Percentiles rank a stretch among this genome's conserved stretches.
phyloP scores from a whole-genome alignment of 2,113 vertebrate genomes.

The Desmodus rotundus region DNA sequence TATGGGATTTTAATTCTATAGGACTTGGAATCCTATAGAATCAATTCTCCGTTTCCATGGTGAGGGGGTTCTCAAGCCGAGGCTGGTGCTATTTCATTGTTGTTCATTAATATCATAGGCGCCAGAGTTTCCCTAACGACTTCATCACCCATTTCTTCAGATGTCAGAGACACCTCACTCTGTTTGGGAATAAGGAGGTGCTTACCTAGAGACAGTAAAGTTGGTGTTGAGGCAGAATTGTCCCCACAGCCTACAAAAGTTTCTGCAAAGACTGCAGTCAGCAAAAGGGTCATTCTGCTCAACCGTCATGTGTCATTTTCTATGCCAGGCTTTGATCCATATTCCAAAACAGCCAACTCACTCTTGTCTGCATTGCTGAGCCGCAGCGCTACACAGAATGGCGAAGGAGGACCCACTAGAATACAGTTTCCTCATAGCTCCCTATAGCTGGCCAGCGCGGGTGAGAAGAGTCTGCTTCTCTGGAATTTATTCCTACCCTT shows the following conservation, averaged over 20 bases:
- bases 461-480: not conserved
- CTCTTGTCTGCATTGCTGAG: not conserved
- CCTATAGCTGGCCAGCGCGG: too few species aligned
- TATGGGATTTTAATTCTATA: too few species aligned
- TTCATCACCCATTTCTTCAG: not conserved
- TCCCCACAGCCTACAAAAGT: not conserved
- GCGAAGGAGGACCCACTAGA: too few species aligned
- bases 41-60: not conserved
- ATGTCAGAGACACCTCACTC: not conserved
- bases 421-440: not conserved
- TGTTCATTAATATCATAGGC: not conserved
- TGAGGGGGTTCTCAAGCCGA: not conserved
- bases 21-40: too few species aligned
- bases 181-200: not conserved
- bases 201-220: not conserved
- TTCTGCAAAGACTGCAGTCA: not conserved
- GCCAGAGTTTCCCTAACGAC: not conserved
- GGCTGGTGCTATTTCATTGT: not conserved
- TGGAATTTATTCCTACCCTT: fast-evolving
- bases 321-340: not conserved
- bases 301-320: not conserved
- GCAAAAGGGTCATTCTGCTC: not conserved
- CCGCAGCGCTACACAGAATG: not conserved
- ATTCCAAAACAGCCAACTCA: not conserved
- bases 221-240: not conserved